Evolutionary conservation across 2,888 invertebrate genomes (phyloP), one percentile per base, ranked within the genome.

Genomic region (Aphrophora alni): DNA sequence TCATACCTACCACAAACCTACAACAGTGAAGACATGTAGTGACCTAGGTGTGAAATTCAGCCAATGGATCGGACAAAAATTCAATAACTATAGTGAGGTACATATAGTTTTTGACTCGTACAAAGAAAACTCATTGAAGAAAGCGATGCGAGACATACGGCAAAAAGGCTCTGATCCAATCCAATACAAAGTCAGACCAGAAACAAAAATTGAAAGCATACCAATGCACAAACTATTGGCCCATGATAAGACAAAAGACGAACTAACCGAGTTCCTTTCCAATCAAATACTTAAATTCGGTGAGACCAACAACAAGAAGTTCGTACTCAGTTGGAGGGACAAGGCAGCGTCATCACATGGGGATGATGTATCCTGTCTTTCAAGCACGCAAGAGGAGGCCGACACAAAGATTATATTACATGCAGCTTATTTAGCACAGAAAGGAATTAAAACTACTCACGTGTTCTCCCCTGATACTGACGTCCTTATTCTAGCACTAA

Each of bases 181-280:
- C 24, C 68, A 68, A 24, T 68, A 68, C 68, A 68, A 68, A 68
- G 24, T 68, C 68, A 5, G 68, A 12, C 68, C 68, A 68, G 68
- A 68, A 21, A 68, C 68, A 24, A 68, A 68, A 24, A 68, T 68
- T 68, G 68, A n/a, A 68, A 68, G 68, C 24, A 68, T 24, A 68
- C 24, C 68, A 68, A 68, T 68, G 68, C 4, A 68, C 68, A 68
- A 68, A 68, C 24, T 68, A 21, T 68, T 68, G 68, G 68, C 24
- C 68, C 24, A 68, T 68, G 68, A 68, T 68, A 68, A 68, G 68
- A 68, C 4, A 10, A 68, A 68, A 24, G 68, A 68, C 68, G 68
- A 68, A 68, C 68, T 68, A 68, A 68, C 68, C n/a, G n/a, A 69
- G 27, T 69, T 69, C 69, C 69, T 69, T 69, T 69, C 69, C 69